A percentile compares a stretch with the other conserved stretches of the same genome.
Evolutionary conservation across 2,888 invertebrate genomes (phyloP).

Genomic region (Meliscaeva auricollis): DNA sequence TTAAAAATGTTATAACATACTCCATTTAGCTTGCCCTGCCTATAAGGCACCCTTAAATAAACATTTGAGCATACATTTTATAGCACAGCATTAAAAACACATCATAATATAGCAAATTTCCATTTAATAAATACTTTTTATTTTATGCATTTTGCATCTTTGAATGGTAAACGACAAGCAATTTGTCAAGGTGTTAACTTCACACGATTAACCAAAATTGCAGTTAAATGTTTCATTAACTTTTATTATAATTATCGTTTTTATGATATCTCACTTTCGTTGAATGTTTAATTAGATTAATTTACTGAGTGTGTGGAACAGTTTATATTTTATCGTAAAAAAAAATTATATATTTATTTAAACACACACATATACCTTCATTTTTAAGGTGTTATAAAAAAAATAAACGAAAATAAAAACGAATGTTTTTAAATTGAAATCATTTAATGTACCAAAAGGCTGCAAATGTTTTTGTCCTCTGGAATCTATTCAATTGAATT

Average conservation of each 20-base stretch:
- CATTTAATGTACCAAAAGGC: too few relatives aligned
- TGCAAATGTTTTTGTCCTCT: too few relatives aligned
- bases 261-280: neutral
- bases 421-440: too few relatives aligned
- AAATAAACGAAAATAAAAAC: too few relatives aligned
- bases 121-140: neutral
- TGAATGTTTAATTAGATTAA: neutral
- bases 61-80: too few relatives aligned
- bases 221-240: constrained; percentile 36
- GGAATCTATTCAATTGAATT: too few relatives aligned
- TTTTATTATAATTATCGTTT: constrained; percentile 4
- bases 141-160: neutral
- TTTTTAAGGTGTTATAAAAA: neutral
- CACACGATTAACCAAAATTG: constrained; percentile 1
- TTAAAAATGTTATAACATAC: too few relatives aligned
- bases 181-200: constrained; percentile 26
- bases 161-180: neutral
- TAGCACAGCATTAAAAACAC: neutral
- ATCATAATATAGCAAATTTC: neutral
- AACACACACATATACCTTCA: neutral
- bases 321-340: constrained; percentile 14
- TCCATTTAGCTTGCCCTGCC: too few relatives aligned
- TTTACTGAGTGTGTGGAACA: neutral
- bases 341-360: neutral
- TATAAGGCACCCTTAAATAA: too few relatives aligned